A percentile compares a stretch with the other conserved stretches of the same genome.
These are phyloP conservation scores for Quadroppia sp. DNA, from an alignment of 2,888 invertebrate species.

Conservation along the genomic window DNA sequence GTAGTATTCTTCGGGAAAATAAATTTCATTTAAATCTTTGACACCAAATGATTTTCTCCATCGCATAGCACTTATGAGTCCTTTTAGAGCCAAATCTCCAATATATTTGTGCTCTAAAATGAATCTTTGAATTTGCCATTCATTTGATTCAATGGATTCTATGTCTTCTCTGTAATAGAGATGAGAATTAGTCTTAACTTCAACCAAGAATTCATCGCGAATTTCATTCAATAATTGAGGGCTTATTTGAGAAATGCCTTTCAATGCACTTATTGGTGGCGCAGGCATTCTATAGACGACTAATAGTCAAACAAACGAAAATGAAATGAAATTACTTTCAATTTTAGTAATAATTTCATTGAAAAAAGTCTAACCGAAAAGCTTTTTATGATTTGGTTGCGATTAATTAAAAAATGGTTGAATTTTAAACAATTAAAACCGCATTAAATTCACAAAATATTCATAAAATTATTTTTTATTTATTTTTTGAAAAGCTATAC, in stretches of 20 bases:
- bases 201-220: conserved; percentile 33
- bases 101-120: conserved; percentile 34
- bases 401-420: too few relatives aligned
- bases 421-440: too few relatives aligned
- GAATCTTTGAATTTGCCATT: conserved; percentile 42
- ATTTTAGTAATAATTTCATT: too few relatives aligned
- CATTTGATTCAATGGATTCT: conserved; percentile 34
- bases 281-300: conserved; percentile 27
- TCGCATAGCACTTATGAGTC: conserved; percentile 22
- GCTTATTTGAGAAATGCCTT: conserved; percentile 22
- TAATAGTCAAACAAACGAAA: too few relatives aligned
- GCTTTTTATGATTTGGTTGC: too few relatives aligned
- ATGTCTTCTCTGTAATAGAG: conserved; percentile 36
- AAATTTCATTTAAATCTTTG: background rate
- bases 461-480: too few relatives aligned
- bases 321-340: background rate
- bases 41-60: conserved; percentile 39
- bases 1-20: conserved; percentile 42
- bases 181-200: conserved; percentile 28
- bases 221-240: conserved; percentile 23
- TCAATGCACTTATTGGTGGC: conserved; percentile 38
- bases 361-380: too few relatives aligned
- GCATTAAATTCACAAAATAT: too few relatives aligned
- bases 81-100: conserved; percentile 33
- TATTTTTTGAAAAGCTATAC: too few relatives aligned